phyloP scores from a whole-genome alignment of 2,888 invertebrate species.

The Apodemia zela region DNA sequence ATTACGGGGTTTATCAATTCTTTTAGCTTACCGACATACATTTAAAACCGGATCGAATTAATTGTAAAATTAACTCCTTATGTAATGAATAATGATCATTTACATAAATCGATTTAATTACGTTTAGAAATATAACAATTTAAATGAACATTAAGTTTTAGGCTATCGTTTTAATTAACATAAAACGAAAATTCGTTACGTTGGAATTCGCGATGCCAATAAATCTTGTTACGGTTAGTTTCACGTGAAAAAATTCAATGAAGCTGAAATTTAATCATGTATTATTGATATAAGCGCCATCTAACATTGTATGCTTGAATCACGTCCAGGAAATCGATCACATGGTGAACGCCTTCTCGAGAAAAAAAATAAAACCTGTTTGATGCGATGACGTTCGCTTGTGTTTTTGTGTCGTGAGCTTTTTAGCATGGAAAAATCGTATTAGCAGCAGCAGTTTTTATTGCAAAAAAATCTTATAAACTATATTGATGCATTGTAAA shows the following conservation, averaged over 20 bases:
- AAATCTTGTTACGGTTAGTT: constrained; percentile 55
- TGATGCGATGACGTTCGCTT: constrained; percentile 62
- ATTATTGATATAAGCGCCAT: constrained; percentile 42
- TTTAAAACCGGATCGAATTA: not conserved
- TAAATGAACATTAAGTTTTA: not conserved
- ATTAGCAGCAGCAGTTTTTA: not conserved
- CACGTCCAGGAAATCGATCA: constrained; percentile 48
- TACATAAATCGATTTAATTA: not conserved
- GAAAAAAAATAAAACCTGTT: constrained; percentile 65
- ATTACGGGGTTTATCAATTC: no score
- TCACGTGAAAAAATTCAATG: constrained; percentile 41
- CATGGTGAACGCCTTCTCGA: constrained; percentile 47
- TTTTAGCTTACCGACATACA: no score
- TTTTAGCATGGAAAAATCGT: constrained; percentile 31
- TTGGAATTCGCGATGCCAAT: constrained; percentile 47
- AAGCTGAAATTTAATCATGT: constrained; percentile 40
- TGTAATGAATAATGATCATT: not conserved
- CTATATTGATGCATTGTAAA: not conserved
- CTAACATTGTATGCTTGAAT: constrained; percentile 43
- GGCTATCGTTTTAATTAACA: constrained; percentile 45
- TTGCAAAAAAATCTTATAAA: not conserved
- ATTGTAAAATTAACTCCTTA: not conserved
- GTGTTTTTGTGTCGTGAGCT: constrained; percentile 65
- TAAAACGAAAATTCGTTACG: constrained; percentile 51
- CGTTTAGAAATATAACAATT: not conserved